These are phyloP conservation scores for Gila orcuttii DNA, from an alignment of 2,113 vertebrate species.

Conservation along the genomic window DNA sequence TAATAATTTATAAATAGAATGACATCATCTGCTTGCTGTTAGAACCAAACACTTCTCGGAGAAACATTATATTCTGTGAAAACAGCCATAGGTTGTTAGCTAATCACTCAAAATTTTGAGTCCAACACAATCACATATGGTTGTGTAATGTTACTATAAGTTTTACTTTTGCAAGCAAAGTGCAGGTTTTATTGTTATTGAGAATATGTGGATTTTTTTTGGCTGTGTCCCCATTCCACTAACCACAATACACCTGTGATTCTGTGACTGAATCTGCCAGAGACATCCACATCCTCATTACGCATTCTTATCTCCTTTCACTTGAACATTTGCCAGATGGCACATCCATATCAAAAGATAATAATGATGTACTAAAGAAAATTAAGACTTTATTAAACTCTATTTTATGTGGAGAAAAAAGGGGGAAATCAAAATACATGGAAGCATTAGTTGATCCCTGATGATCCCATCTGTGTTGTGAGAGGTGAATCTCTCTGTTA, in stretches of 20 bases:
- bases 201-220: background rate
- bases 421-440: conserved; percentile 69
- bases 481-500: conserved; percentile 70
- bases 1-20: background rate
- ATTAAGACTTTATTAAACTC: conserved; percentile 81
- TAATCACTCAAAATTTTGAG: background rate
- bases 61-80: background rate
- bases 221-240: conserved; percentile 1
- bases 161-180: background rate
- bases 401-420: conserved; percentile 70
- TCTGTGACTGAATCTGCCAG: conserved; percentile 48
- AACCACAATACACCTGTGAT: conserved; percentile 18
- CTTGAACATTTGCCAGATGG: conserved; percentile 81
- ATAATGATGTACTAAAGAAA: conserved; percentile 81
- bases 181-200: conserved; percentile 1
- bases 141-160: background rate
- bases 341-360: conserved; percentile 77
- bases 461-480: conserved; percentile 74
- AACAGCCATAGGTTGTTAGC: background rate
- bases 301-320: conserved; percentile 76
- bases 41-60: background rate
- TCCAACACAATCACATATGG: background rate
- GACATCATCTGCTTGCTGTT: background rate
- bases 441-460: conserved; percentile 71
- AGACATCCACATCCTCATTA: conserved; percentile 76